Base-by-base conservation (phyloP, 2,888 invertebrate species). In the Tetragonula carbonaria region DNA sequence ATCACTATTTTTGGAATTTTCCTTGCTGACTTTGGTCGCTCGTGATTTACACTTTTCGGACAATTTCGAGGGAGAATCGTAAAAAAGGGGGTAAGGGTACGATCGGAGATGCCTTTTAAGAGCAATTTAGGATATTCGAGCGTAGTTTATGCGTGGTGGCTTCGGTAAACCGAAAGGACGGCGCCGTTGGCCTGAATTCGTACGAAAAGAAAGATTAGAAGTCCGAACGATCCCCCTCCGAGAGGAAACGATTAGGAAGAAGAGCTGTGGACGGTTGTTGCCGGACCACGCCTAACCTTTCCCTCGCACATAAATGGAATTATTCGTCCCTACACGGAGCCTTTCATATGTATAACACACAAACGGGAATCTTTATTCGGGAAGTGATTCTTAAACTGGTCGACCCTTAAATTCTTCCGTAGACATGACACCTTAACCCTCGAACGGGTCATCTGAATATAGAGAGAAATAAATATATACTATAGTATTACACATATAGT, bases 181-280 rank as follows among this genome's bases (percentile, higher is more conserved):
- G 73, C 75, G 84, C 76, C 81, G 74, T 57, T 82, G 78, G 82
- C 68, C 76, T 71, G 78, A 78, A 84, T 88, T 86, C 86, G 82
- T 80, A 84, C 80, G 78, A 80, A 84, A 84, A 68, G 84, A 88
- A 78, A 76, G 84, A 87, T 80, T 70, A 78, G 72, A 78, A 70
- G 79, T 66, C 57, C 71, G 73, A 21, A 53, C 77, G 80, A 74
- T 76, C 86, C 79, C 77, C 80, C 86, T 86, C 77, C 67, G 78
- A 86, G 75, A 74, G 77, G 78, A 82, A 86, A 76, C 78, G 80
- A 80, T 87, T 86, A 80, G 45, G 45, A 45, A 45, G 82, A 82
- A 63, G 81, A 82, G n/a, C 53, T 71, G 75, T 66, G 77, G 73
- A 82, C 82, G 70, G 59, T 83, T 76, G 73, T 81, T 70, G 65